Evolutionary conservation across 64 coral and sea anemone genomes (phyloP), one percentile per base, ranked within the genome.

Genomic region (Montipora sp.): DNA sequence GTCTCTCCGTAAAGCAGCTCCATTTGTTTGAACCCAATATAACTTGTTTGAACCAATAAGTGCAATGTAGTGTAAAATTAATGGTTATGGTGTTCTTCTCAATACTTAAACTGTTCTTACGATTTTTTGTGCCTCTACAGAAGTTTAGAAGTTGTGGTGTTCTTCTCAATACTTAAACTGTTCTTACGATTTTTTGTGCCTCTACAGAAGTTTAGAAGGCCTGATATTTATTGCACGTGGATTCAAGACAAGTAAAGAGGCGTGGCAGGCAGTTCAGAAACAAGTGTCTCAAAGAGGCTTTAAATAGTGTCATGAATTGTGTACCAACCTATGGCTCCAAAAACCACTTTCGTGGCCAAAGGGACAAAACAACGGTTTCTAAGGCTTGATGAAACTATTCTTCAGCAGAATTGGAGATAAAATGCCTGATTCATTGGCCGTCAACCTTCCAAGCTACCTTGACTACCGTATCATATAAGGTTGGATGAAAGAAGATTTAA

Each of bases 391-490:
- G 84, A 12, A 48, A 5, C 19, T 75, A 72, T 74, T 48, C 13
- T 87, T 73, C 46, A 14, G 71, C 21, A 46, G 84, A 47, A 48
- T 87, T 12, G 84, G 84, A 23, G 84, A 87, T 43, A 87, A 73
- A 69, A 87, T 87, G 67, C 84, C 84, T 72, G 66, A 87, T 59
- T 55, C 68, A 12, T 27, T 89, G 19, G 49, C 20, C 21, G 57
- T 89, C 47, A 71, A 89, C 50, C 73, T 89, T 21, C 73, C 87
- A 16, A 77, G 73, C 73, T 89, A 89, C 74, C 50, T 89, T 9
- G 87, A 76, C 87, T 13, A 71, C 50, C 44, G 27, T 50, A 89
- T 50, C 19, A 36, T 89, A 2, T 89, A 77, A 11, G 36, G 74
- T 27, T 76, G 76, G 19, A 51, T 89, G 50, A 22, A 36, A 36